Evolutionary conservation across 1,140 invertebrate species (phyloP), one percentile per base, ranked within the genome.

Genomic region (Eumaeus atala): DNA sequence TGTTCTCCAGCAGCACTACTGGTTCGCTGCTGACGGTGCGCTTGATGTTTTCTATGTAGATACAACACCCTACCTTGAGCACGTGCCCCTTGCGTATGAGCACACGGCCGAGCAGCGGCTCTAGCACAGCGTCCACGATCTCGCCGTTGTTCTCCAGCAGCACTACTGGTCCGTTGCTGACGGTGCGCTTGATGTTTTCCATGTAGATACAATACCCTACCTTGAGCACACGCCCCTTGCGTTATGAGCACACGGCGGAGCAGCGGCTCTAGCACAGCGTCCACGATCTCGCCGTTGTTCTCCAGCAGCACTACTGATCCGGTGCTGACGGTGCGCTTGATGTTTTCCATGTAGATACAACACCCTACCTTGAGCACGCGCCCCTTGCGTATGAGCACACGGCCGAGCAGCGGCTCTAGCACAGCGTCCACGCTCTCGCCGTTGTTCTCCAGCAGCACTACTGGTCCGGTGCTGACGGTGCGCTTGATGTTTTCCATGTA

Each of bases 131-230:
- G 76, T 98, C 96, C 1, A 98, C 90, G 6, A 84, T 91, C 84
- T 98, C 97, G 9, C 91, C 93, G 61, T 98, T 96, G 76, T 96
- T 97, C 82, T 98, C 97, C 47, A 98, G 89, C 9, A 98, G 74
- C 0, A 97, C 90, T 0, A 90, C 82, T 10, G 89, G 79, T 2
- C 97, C 97, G 68, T 93, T 91, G 8, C 87, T 87, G 1, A 98
- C 91, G 9, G 94, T 93, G 16, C 90, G 77, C 87, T 98, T 97
- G 54, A 98, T 93, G 8, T 88, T 88, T 64, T 97, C 95, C 38
- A 98, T 79, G 82, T 97, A 97, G 66, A 93, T 93, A 60, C 92
- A n/a, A n/a, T n/a, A n/a, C n/a, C 16, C 50, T 62, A 84, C 87
- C 77, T 92, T 92, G 1, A 92, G 72, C n/a, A 88, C 89, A 58